Evolutionary conservation across 2,113 vertebrate genomes (phyloP).

Genomic region (Corynorhinus townsendii): DNA sequence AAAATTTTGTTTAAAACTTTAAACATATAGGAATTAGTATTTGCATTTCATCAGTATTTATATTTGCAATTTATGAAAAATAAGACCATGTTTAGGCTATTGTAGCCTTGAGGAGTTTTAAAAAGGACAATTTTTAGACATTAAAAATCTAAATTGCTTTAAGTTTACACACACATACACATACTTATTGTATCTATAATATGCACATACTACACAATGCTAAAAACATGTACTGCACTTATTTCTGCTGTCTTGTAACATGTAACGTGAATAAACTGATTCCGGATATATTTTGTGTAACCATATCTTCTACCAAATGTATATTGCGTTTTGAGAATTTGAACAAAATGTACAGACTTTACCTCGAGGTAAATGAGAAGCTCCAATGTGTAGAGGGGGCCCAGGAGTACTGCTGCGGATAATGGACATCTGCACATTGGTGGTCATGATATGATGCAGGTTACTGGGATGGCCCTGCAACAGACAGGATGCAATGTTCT

Average conservation of each 20-base stretch:
- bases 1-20: not conserved
- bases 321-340: not conserved
- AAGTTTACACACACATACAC: not conserved
- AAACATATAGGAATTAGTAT: not conserved
- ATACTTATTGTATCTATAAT: not conserved
- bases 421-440: conserved; percentile 94
- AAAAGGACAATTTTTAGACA: not conserved
- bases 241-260: not conserved
- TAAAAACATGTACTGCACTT: not conserved
- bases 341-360: not conserved
- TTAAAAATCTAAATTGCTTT: not conserved
- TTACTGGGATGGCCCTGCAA: conserved; percentile 94
- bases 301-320: not conserved
- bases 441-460: conserved; percentile 94
- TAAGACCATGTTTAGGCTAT: not conserved
- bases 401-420: conserved; percentile 91
- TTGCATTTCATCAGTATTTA: not conserved
- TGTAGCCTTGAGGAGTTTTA: not conserved
- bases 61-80: not conserved
- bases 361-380: conserved; percentile 97
- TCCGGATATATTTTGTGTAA: not conserved
- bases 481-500: not conserved
- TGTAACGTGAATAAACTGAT: not conserved
- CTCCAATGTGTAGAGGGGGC: conserved; percentile 89
- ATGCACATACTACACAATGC: not conserved